Percentiles rank a stretch among this genome's conserved stretches.
Evolutionary conservation across 35 echinoderm and acorn worm species (phyloP).

Genomic region (Apostichopus parvimensis): DNA sequence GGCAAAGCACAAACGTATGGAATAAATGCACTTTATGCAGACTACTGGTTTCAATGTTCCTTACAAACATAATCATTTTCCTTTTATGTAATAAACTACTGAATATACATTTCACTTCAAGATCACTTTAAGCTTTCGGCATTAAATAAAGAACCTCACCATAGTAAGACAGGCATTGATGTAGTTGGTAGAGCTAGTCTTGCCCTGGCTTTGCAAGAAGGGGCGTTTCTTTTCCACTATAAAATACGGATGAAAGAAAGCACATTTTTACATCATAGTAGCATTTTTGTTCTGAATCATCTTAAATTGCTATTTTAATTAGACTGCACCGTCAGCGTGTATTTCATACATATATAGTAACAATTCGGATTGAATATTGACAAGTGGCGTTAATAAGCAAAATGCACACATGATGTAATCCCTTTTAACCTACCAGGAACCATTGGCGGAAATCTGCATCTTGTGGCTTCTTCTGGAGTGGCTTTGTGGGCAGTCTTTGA

Average conservation of each 20-base stretch:
- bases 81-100: neutral
- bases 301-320: too few relatives aligned
- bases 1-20: too few relatives aligned
- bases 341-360: too few relatives aligned
- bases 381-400: too few relatives aligned
- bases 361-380: too few relatives aligned
- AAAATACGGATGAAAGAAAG: neutral
- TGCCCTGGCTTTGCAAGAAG: constrained; percentile 14
- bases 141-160: neutral
- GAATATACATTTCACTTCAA: neutral
- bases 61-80: too few relatives aligned
- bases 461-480: neutral
- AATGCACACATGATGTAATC: neutral
- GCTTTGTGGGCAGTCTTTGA: neutral
- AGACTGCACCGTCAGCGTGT: too few relatives aligned
- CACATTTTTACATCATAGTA: too few relatives aligned
- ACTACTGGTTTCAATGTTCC: too few relatives aligned
- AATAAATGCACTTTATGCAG: too few relatives aligned
- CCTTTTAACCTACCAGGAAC: constrained; percentile 10
- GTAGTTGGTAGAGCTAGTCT: neutral
- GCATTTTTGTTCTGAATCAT: too few relatives aligned
- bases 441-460: constrained; percentile 16
- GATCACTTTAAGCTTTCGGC: too few relatives aligned
- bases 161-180: constrained; percentile 16
- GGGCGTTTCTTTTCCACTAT: constrained; percentile 9